phyloP scores from a whole-genome alignment of 2,888 invertebrate species.

The Agonopterix alstromeriana region DNA sequence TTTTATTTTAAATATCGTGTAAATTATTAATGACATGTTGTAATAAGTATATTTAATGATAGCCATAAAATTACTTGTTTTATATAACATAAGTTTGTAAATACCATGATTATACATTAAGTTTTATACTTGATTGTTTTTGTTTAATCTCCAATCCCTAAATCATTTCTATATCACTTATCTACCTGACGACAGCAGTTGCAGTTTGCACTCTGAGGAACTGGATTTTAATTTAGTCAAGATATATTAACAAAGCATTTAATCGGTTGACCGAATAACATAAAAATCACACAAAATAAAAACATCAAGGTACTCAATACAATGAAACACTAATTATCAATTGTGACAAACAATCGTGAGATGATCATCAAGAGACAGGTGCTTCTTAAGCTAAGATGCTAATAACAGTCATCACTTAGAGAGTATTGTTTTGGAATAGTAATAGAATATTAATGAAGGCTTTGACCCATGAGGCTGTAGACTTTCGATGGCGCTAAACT shows the following conservation, averaged over 20 bases:
- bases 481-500: slow-evolving; percentile 69
- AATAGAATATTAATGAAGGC: slow-evolving; percentile 48
- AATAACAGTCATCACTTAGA: not conserved
- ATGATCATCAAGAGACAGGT: too few relatives aligned
- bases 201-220: too few relatives aligned
- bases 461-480: slow-evolving; percentile 60
- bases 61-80: slow-evolving; percentile 76
- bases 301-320: too few relatives aligned
- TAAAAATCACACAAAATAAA: too few relatives aligned
- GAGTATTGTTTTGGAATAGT: slow-evolving; percentile 13
- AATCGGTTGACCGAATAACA: too few relatives aligned
- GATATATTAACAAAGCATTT: too few relatives aligned
- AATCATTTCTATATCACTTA: too few relatives aligned
- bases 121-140: slow-evolving; percentile 72
- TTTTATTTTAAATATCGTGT: slow-evolving; percentile 68
- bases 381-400: too few relatives aligned
- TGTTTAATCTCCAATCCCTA: slow-evolving; percentile 40
- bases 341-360: too few relatives aligned
- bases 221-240: too few relatives aligned
- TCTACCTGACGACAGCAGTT: too few relatives aligned
- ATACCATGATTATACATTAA: slow-evolving; percentile 76
- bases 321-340: too few relatives aligned
- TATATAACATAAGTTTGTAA: slow-evolving; percentile 75
- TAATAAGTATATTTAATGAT: slow-evolving; percentile 71
- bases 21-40: slow-evolving; percentile 74